phyloP scores from a whole-genome alignment of 1,140 invertebrate species.

The Melitaea cinxia region DNA sequence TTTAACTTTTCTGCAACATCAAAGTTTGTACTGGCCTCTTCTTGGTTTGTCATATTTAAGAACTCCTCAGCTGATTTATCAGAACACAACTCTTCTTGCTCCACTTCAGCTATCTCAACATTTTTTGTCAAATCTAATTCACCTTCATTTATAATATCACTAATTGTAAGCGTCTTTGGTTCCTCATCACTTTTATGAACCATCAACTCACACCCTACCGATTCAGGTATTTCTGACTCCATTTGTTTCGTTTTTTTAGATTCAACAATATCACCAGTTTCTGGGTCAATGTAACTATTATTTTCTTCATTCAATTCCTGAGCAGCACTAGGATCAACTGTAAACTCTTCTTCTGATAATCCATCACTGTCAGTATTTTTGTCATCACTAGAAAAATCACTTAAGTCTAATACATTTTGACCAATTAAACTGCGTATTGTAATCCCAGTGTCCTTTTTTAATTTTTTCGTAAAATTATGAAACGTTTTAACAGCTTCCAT shows the following conservation, averaged over 20 bases:
- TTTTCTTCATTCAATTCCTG: conserved; percentile 75
- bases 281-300: conserved; percentile 80
- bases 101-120: conserved; percentile 78
- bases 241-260: conserved; percentile 47
- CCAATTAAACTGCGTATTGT: conserved; percentile 77
- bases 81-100: conserved; percentile 72
- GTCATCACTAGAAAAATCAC: conserved; percentile 77
- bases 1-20: conserved; percentile 83
- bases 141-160: conserved; percentile 77
- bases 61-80: conserved; percentile 69
- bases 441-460: conserved; percentile 80
- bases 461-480: conserved; percentile 79
- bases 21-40: conserved; percentile 68
- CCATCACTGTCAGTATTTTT: conserved; percentile 75
- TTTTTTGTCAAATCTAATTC: conserved; percentile 76
- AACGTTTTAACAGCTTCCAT: conserved; percentile 78
- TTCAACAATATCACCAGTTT: conserved; percentile 77
- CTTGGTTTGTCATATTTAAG: conserved; percentile 63
- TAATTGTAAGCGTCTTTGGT: conserved; percentile 75
- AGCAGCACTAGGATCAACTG: conserved; percentile 74
- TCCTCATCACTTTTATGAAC: conserved; percentile 37
- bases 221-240: conserved; percentile 28
- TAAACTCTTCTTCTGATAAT: conserved; percentile 77
- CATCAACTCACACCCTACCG: conserved; percentile 31
- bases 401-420: conserved; percentile 77